Evolutionary conservation across 2,888 invertebrate genomes (phyloP), one percentile per base, ranked within the genome.

Genomic region (Caenorhabditis macrosperma): DNA sequence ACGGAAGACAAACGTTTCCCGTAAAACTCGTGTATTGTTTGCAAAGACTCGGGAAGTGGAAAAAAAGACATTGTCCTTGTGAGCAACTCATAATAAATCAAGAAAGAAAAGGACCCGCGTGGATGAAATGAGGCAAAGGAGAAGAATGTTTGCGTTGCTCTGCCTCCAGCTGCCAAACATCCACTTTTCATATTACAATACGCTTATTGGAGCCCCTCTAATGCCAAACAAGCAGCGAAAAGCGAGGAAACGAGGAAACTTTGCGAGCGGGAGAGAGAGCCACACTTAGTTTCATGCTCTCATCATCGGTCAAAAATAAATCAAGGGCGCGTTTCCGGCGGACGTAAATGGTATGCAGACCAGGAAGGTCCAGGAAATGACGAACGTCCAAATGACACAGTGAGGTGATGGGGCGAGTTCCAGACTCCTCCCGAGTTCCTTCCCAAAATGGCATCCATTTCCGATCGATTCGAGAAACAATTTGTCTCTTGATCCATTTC

Each of bases 11-110:
- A 54, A n/a, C 15, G 30, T 6, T n/a, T n/a, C n/a, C n/a, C n/a
- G n/a, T n/a, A n/a, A 64, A 68, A 52, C 52, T 33, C 60, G 69
- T 60, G 69, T 33, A 69, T 54, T 61, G 41, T 54, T 61, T 60
- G 44, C 33, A 26, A 30, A 54, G 44, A n/a, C 15, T 24, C 12
- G 28, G 64, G 54, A 41, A 52, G 26, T 52, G 33, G 60, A 61
- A 61, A 54, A 61, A 61, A 54, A 15, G 41, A 35, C 33, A 71
- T 60, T 61, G 54, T 41, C 55, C 54, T 54, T 52, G 61, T 54
- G 57, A 74, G 74, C 59, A 64, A 64, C 74, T 64, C 74, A 74
- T 74, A 74, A 74, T 74, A 74, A 74, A 74, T 74, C 74, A 74
- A 35, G 61, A 54, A 50, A 57, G 59, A 60, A 52, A 59, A 35